These are phyloP conservation scores for Rotaria sp. DNA, from an alignment of 2,888 invertebrate species.

Conservation along the genomic window DNA sequence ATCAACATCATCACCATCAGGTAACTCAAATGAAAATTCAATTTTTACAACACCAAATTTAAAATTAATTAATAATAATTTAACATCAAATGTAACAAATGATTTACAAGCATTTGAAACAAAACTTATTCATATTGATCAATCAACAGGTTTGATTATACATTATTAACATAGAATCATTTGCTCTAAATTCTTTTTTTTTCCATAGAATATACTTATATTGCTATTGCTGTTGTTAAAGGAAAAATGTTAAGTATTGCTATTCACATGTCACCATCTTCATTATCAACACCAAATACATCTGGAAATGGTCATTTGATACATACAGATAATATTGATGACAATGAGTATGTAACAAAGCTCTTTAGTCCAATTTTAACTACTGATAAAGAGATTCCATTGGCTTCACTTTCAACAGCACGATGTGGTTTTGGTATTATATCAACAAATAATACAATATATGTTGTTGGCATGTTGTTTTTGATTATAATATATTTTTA, in stretches of 20 bases:
- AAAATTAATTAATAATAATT: background rate
- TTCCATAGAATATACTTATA: constrained; percentile 25
- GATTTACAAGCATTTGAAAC: background rate
- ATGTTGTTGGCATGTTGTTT: constrained; percentile 32
- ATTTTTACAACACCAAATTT: background rate
- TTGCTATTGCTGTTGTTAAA: constrained; percentile 32
- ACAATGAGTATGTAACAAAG: background rate
- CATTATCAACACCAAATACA: background rate
- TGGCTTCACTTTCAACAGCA: background rate
- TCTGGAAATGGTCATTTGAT: background rate
- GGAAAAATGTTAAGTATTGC: constrained; percentile 34
- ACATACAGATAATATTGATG: background rate
- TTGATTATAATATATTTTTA: background rate
- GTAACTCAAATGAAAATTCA: background rate
- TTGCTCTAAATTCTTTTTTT: background rate
- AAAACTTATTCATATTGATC: constrained; percentile 32
- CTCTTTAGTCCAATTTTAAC: background rate
- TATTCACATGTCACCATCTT: background rate
- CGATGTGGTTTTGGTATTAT: background rate
- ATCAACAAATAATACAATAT: constrained; percentile 5
- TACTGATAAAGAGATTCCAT: constrained; percentile 3
- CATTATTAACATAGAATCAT: background rate
- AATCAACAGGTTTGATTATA: constrained; percentile 15
- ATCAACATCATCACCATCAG: background rate
- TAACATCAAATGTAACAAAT: background rate